phyloP scores from a whole-genome alignment of 1,140 invertebrate genomes.

The Euura saliciscinereae region DNA sequence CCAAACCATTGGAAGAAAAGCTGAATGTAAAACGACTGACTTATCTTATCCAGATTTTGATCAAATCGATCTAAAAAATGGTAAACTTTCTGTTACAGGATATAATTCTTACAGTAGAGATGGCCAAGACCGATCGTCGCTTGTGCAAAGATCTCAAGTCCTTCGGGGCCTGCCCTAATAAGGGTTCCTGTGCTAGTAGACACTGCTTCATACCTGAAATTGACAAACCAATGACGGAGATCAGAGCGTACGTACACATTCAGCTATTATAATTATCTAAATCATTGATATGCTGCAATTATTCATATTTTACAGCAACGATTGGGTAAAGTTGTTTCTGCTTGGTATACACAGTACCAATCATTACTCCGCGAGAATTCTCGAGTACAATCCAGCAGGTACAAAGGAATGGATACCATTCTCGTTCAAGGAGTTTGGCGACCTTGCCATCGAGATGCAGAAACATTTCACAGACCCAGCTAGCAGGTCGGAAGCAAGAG shows the following conservation, averaged over 20 bases:
- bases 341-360: slow-evolving; percentile 45
- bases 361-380: slow-evolving; percentile 48
- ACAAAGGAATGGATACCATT: slow-evolving; percentile 25
- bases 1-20: slow-evolving; percentile 27
- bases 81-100: slow-evolving; percentile 24
- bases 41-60: too few relatives aligned
- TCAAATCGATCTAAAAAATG: not conserved
- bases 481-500: slow-evolving; percentile 33
- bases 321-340: slow-evolving; percentile 42
- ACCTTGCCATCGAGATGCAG: slow-evolving; percentile 33
- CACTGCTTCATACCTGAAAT: slow-evolving; percentile 44
- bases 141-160: slow-evolving; percentile 51
- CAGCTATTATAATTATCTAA: slow-evolving; percentile 12
- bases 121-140: slow-evolving; percentile 38
- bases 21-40: slow-evolving; percentile 31
- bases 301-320: slow-evolving; percentile 37
- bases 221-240: slow-evolving; percentile 40
- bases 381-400: slow-evolving; percentile 32
- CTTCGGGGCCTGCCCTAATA: slow-evolving; percentile 46
- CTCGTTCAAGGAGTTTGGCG: slow-evolving; percentile 28
- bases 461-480: slow-evolving; percentile 32
- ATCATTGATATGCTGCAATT: slow-evolving; percentile 14
- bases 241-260: slow-evolving; percentile 35
- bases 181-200: slow-evolving; percentile 39
- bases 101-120: slow-evolving; percentile 38